Conservation (phyloP, 2,113 vertebrate genomes). For the Proterorhinus semilunaris region DNA sequence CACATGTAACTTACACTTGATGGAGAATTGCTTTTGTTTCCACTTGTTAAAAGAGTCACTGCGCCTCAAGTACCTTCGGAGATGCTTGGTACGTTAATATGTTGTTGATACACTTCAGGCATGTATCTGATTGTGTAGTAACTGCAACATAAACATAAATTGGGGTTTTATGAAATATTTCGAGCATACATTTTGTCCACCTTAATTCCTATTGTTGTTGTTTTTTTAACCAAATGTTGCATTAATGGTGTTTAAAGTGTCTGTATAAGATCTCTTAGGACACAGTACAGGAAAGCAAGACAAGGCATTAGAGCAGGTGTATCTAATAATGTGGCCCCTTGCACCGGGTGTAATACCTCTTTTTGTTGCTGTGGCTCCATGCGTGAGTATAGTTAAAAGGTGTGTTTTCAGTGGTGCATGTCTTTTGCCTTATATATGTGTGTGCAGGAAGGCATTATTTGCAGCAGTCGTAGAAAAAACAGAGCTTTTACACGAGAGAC, state of each 20-base stretch:
- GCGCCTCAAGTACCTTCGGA: slow-evolving; percentile 56
- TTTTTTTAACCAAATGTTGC: too few relatives aligned
- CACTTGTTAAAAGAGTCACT: slow-evolving; percentile 47
- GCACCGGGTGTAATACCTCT: background rate
- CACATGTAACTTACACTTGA: slow-evolving; percentile 52
- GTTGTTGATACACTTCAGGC: slow-evolving; percentile 40
- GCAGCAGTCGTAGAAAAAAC: slow-evolving; percentile 28
- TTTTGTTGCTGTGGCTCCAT: background rate
- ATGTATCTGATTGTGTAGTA: slow-evolving; percentile 31
- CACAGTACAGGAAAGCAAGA: background rate
- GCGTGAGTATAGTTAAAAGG: background rate
- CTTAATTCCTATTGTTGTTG: background rate
- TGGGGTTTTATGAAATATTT: background rate
- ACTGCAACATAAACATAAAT: slow-evolving; percentile 2
- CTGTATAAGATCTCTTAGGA: background rate
- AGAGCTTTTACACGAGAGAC: slow-evolving; percentile 45
- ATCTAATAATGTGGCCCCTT: background rate
- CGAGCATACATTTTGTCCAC: background rate
- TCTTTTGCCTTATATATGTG: background rate
- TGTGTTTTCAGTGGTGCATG: background rate
- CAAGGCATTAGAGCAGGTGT: background rate
- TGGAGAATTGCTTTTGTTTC: slow-evolving; percentile 47
- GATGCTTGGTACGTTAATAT: slow-evolving; percentile 49
- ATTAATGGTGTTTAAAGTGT: too few relatives aligned
- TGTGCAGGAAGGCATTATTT: slow-evolving; percentile 18